These are phyloP conservation scores for Tiaroga cobitis DNA, from an alignment of 2,797 vertebrate genomes.

Conservation along the genomic window DNA sequence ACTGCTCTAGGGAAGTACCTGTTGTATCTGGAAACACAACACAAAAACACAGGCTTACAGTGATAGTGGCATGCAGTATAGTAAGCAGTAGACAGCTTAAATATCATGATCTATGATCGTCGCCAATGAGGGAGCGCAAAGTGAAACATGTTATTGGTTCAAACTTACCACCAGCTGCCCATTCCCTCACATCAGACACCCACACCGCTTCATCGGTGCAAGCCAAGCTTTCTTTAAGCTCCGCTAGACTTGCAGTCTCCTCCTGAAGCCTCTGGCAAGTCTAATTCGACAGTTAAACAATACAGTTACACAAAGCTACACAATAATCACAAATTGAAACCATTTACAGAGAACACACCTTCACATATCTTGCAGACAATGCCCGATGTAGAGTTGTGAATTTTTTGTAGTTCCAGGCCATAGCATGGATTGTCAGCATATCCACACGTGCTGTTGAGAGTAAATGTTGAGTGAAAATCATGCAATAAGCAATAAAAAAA, in stretches of 20 bases:
- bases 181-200: constrained; percentile 1
- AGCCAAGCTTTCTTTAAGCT: neutral
- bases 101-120: too few relatives aligned
- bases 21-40: too few relatives aligned
- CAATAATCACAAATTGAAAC: neutral
- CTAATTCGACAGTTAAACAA: neutral
- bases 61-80: too few relatives aligned
- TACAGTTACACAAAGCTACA: constrained; percentile 1
- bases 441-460: constrained; percentile 38
- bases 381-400: neutral
- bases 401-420: constrained; percentile 44
- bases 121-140: too few relatives aligned
- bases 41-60: too few relatives aligned
- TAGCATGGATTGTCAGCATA: constrained; percentile 47
- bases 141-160: neutral
- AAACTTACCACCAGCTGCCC: constrained; percentile 5
- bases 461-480: constrained; percentile 3
- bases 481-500: constrained; percentile 17
- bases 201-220: constrained; percentile 2
- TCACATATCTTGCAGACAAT: constrained; percentile 10
- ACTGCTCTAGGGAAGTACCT: too few relatives aligned
- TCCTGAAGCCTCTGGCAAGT: constrained; percentile 1
- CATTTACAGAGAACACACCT: constrained; percentile 5
- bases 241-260: neutral
- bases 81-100: too few relatives aligned